phyloP scores from a whole-genome alignment of 2,888 invertebrate species.

The Gandaritis pyraliata region DNA sequence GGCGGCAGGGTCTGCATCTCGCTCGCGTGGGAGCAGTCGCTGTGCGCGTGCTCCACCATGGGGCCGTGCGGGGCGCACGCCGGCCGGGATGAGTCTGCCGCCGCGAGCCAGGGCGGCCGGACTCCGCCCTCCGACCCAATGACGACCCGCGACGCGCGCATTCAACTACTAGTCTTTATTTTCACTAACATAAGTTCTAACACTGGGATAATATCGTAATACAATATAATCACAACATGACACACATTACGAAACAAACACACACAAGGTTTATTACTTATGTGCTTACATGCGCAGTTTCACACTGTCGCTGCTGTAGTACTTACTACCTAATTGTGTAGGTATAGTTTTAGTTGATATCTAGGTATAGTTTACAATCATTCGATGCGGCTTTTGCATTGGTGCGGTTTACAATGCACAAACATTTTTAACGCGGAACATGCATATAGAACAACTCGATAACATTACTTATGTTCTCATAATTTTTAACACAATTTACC shows the following conservation, averaged over 20 bases:
- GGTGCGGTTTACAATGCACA: background rate
- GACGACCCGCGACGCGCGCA: constrained; percentile 77
- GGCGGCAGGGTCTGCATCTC: constrained; percentile 83
- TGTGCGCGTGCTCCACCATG: constrained; percentile 84
- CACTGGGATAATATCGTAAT: constrained; percentile 60
- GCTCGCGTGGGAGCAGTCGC: constrained; percentile 82
- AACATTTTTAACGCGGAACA: background rate
- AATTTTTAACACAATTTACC: no score
- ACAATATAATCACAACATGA: constrained; percentile 72
- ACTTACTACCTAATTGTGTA: constrained; percentile 3
- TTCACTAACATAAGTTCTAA: constrained; percentile 70
- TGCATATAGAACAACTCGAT: no score
- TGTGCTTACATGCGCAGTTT: constrained; percentile 31
- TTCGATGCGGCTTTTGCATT: background rate
- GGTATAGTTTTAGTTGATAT: background rate
- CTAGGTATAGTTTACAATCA: background rate
- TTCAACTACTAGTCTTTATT: constrained; percentile 67
- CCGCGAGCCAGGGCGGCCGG: constrained; percentile 70
- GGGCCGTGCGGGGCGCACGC: constrained; percentile 83
- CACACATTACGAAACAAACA: constrained; percentile 57
- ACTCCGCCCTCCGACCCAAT: constrained; percentile 80
- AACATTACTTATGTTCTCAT: no score
- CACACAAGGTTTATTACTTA: constrained; percentile 41
- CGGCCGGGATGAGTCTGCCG: constrained; percentile 78
- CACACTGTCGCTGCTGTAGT: constrained; percentile 18